Evolutionary conservation across 1,140 invertebrate species (phyloP), one percentile per base, ranked within the genome.

Genomic region (Hyles vespertilio): DNA sequence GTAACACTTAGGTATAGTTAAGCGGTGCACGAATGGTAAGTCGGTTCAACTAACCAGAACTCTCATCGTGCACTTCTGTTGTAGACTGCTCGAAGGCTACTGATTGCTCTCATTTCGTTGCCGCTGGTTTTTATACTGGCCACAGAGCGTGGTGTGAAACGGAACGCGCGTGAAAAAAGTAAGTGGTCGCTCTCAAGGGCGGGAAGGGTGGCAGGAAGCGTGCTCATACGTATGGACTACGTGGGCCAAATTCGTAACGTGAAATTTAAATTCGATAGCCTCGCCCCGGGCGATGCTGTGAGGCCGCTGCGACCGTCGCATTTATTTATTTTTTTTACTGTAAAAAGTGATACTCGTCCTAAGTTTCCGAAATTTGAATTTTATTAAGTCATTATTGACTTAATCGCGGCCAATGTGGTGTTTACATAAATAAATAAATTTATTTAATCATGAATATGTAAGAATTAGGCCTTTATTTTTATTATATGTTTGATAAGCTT

Each of bases 31-130:
- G 12, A 48, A 22, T 48, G 32, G 32, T 51, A 48, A 53, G 32
- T 57, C 22, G 36, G 64, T 47, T 58, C 49, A 78, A 85, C 85
- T 83, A 70, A 87, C 85, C 85, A 88, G 85, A 83, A 88, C 70
- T 88, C 85, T 87, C 85, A 88, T 88, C 84, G 72, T 89, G 85
- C 81, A 89, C 82, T 89, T 89, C 85, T 81, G 76, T 83, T 60
- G 72, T 81, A 85, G 85, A 88, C 85, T 88, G 84, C 85, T 75
- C 85, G 84, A 79, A 75, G 73, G 85, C 85, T 88, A 88, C 84
- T 88, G 85, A 85, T 70, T 88, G 84, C 76, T 81, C 79, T 83
- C 74, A 76, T 81, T 86, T 78, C 67, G 85, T 67, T 58, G 74
- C 56, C 66, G 69, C 33, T 43, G 56, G 72, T 77, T 81, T 88